Evolutionary conservation across 1,140 invertebrate genomes (phyloP).

Genomic region (Eulimnadia texana): DNA sequence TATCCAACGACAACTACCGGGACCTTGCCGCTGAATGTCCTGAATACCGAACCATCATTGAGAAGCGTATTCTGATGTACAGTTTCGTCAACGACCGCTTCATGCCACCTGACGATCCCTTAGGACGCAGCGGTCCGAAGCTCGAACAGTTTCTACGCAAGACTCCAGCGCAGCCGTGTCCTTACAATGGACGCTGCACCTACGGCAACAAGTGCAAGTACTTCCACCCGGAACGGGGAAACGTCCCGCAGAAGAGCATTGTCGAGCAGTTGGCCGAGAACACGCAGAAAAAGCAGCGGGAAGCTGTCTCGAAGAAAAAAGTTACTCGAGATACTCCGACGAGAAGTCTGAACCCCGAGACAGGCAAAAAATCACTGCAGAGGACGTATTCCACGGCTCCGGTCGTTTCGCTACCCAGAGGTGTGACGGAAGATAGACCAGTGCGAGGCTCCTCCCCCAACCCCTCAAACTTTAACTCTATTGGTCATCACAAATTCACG

Average conservation of each 20-base stretch:
- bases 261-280: conserved; percentile 64
- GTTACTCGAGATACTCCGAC: background rate
- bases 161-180: conserved; percentile 51
- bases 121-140: conserved; percentile 78
- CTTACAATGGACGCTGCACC: conserved; percentile 94
- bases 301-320: conserved; percentile 31
- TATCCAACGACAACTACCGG: conserved; percentile 93
- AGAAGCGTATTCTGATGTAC: conserved; percentile 85
- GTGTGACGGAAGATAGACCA: background rate
- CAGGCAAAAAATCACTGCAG: background rate
- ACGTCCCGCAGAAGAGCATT: conserved; percentile 68
- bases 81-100: conserved; percentile 92
- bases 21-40: conserved; percentile 76
- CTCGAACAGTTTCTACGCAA: conserved; percentile 72
- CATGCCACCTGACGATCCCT: conserved; percentile 93
- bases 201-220: conserved; percentile 98
- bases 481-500: conserved; percentile 20
- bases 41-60: conserved; percentile 74
- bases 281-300: conserved; percentile 59
- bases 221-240: conserved; percentile 76
- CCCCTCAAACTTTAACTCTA: conserved; percentile 17
- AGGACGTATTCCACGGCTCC: background rate
- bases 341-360: background rate
- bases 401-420: background rate
- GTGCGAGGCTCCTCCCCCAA: background rate